phyloP scores from a whole-genome alignment of 1,140 invertebrate species.

The Atta colombica region DNA sequence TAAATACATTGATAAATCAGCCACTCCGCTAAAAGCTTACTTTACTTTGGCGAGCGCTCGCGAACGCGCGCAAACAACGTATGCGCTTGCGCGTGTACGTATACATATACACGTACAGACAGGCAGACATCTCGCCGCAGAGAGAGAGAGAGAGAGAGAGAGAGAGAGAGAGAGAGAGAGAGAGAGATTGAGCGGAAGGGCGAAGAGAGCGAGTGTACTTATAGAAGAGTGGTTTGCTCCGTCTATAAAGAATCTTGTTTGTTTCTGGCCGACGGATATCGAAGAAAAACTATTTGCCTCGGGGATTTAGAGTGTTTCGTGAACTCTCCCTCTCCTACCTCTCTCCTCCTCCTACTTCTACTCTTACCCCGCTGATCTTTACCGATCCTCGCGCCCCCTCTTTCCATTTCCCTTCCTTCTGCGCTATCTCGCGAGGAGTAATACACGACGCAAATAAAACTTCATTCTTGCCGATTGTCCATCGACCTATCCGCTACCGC shows the following conservation, averaged over 20 bases:
- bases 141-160: slow-evolving; percentile 4
- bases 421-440: slow-evolving; percentile 70
- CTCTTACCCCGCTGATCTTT: slow-evolving; percentile 18
- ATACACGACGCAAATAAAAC: slow-evolving; percentile 78
- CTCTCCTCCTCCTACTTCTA: not conserved
- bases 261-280: slow-evolving; percentile 84
- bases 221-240: slow-evolving; percentile 82
- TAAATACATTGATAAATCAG: slow-evolving; percentile 87
- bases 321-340: slow-evolving; percentile 11
- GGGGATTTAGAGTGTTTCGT: slow-evolving; percentile 80
- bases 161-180: not conserved
- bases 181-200: slow-evolving; percentile 61
- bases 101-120: slow-evolving; percentile 10
- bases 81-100: slow-evolving; percentile 62
- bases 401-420: slow-evolving; percentile 23
- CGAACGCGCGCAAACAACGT: slow-evolving; percentile 84
- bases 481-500: slow-evolving; percentile 60
- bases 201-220: slow-evolving; percentile 79
- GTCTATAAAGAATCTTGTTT: slow-evolving; percentile 86
- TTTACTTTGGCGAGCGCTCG: slow-evolving; percentile 85
- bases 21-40: slow-evolving; percentile 86
- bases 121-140: slow-evolving; percentile 36
- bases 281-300: slow-evolving; percentile 84
- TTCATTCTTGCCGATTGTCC: slow-evolving; percentile 76
- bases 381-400: not conserved